Evolutionary conservation across 2,888 invertebrate species (phyloP).

Genomic region (Diachrysia chrysitis): DNA sequence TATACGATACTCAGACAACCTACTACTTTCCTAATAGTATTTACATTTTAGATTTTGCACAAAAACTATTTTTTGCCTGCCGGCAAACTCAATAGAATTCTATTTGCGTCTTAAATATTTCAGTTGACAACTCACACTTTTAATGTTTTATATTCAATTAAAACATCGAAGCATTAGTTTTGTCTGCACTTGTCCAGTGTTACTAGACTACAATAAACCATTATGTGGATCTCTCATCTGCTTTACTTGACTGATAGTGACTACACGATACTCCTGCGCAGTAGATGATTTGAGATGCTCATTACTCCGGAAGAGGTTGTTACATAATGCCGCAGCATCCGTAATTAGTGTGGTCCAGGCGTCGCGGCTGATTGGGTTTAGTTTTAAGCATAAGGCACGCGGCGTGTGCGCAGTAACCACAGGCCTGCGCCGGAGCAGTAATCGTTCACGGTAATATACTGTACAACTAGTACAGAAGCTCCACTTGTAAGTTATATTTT

Average conservation of each 20-base stretch:
- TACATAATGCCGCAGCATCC: conserved; percentile 41
- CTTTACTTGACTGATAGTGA: conserved; percentile 9
- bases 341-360: conserved; percentile 60
- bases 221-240: conserved; percentile 15
- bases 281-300: conserved; percentile 27
- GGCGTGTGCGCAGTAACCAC: conserved; percentile 55
- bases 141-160: background rate
- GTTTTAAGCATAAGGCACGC: conserved; percentile 82
- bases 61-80: too few relatives aligned
- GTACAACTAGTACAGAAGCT: conserved; percentile 28
- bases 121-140: background rate
- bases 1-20: too few relatives aligned
- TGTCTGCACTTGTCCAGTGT: conserved; percentile 25
- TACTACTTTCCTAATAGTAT: too few relatives aligned
- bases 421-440: conserved; percentile 42
- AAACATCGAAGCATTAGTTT: background rate
- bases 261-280: background rate
- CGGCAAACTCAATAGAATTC: too few relatives aligned
- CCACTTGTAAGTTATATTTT: background rate
- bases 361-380: conserved; percentile 79
- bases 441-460: conserved; percentile 14
- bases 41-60: too few relatives aligned
- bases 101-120: background rate
- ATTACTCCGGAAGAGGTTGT: conserved; percentile 45
- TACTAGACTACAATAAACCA: conserved; percentile 27